Conservation (phyloP, 2,797 vertebrate genomes). For the Gymnodraco acuticeps region DNA sequence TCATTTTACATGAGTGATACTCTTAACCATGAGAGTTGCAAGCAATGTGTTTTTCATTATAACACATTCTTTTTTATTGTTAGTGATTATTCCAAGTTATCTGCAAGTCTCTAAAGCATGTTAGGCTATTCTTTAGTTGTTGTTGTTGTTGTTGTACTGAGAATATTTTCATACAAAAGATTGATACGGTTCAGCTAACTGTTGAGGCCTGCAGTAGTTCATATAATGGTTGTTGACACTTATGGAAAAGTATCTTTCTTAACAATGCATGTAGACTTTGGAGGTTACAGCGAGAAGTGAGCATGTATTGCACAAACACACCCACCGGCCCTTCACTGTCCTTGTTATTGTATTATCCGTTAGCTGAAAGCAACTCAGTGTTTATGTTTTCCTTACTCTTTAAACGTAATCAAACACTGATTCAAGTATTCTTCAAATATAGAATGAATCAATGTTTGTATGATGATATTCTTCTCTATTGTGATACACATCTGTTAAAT, state of each 20-base stretch:
- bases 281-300: background rate
- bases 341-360: background rate
- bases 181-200: no score
- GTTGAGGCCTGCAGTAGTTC: background rate
- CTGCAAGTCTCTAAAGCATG: no score
- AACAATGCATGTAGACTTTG: background rate
- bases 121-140: background rate
- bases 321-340: background rate
- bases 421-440: background rate
- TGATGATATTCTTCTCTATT: no score
- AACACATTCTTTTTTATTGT: no score
- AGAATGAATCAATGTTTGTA: background rate
- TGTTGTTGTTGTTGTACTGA: background rate
- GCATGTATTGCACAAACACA: conserved; percentile 16
- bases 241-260: conserved; percentile 7
- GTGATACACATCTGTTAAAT: background rate
- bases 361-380: background rate
- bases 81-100: no score
- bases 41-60: no score
- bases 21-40: no score
- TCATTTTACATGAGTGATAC: no score
- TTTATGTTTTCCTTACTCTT: background rate
- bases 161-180: no score
- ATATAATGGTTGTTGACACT: conserved; percentile 1
- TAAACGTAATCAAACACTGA: background rate